Percentiles rank a stretch among this genome's conserved stretches.
Evolutionary conservation across 2,113 vertebrate species (phyloP).

Genomic region (Phyllostomus hastatus): DNA sequence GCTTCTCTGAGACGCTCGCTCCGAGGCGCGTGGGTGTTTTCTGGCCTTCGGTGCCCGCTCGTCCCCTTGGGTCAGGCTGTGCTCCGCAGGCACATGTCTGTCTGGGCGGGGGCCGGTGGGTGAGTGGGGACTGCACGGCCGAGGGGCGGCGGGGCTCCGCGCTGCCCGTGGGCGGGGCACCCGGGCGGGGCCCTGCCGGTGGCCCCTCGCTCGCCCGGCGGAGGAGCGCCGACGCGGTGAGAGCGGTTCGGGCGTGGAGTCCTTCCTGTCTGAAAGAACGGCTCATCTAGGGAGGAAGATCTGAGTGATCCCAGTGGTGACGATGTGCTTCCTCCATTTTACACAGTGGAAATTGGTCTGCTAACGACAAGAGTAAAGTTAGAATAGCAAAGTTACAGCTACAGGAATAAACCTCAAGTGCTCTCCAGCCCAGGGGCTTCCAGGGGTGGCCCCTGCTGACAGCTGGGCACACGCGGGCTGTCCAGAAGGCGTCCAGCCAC

Average conservation of each 20-base stretch:
- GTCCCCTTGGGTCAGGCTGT: not conserved
- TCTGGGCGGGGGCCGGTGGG: no score
- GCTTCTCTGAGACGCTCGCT: not conserved
- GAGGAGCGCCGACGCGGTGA: not conserved
- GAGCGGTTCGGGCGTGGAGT: not conserved
- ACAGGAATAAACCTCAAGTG: accelerated
- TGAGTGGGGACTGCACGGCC: not conserved
- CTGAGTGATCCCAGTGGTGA: not conserved
- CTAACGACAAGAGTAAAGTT: not conserved
- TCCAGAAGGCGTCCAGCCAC: no score
- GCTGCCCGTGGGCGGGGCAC: not conserved
- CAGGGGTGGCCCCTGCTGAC: not conserved
- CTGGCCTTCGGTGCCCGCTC: not conserved
- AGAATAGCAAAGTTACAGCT: not conserved
- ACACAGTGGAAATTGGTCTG: not conserved
- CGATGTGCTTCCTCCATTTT: not conserved
- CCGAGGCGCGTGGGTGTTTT: not conserved
- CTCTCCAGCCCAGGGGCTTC: not conserved
- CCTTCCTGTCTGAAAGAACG: not conserved
- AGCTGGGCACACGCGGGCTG: no score
- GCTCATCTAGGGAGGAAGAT: not conserved
- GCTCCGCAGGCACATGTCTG: not conserved
- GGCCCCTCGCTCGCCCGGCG: no score
- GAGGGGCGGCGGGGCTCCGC: not conserved
- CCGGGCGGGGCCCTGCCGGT: not conserved